Evolutionary conservation across 2,113 vertebrate genomes (phyloP).

Genomic region (Todiramphus saurophagus): DNA sequence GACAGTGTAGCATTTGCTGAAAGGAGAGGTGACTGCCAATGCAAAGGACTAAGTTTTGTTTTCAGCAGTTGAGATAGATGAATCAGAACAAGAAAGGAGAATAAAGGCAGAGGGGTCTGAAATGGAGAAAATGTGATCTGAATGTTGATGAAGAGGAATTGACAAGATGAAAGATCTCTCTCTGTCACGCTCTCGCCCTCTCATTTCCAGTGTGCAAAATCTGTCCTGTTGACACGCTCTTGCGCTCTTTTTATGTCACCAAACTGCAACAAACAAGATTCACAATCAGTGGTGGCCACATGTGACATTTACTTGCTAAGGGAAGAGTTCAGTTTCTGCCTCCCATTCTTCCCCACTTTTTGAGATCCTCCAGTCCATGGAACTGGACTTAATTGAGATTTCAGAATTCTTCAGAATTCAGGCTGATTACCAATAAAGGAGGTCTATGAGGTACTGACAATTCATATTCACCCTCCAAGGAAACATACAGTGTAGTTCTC

Average conservation of each 20-base stretch:
- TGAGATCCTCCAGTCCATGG: not conserved
- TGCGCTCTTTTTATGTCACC: slow-evolving; percentile 1
- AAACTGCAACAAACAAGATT: not conserved
- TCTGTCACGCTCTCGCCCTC: not conserved
- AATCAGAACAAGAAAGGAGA: slow-evolving; percentile 52
- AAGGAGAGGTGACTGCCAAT: not conserved
- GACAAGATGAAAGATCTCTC: slow-evolving; percentile 72
- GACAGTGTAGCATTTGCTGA: not conserved
- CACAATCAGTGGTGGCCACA: not conserved
- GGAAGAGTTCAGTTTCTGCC: not conserved
- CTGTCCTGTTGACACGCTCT: slow-evolving; percentile 67
- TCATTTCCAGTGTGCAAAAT: slow-evolving; percentile 72
- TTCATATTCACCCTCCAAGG: not conserved
- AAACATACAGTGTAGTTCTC: not conserved
- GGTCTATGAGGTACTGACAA: not conserved
- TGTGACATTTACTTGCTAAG: not conserved
- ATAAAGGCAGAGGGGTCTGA: slow-evolving; percentile 60
- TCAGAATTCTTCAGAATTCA: not conserved
- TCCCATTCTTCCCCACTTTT: not conserved
- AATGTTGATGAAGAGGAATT: slow-evolving; percentile 81
- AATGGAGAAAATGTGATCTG: slow-evolving; percentile 73
- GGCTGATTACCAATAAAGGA: not conserved
- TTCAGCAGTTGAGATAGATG: not conserved
- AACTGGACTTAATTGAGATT: not conserved
- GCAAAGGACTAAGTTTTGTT: slow-evolving; percentile 17